These are phyloP conservation scores for Aleiodes sp. DNA, from an alignment of 1,140 invertebrate species.

Conservation along the genomic window DNA sequence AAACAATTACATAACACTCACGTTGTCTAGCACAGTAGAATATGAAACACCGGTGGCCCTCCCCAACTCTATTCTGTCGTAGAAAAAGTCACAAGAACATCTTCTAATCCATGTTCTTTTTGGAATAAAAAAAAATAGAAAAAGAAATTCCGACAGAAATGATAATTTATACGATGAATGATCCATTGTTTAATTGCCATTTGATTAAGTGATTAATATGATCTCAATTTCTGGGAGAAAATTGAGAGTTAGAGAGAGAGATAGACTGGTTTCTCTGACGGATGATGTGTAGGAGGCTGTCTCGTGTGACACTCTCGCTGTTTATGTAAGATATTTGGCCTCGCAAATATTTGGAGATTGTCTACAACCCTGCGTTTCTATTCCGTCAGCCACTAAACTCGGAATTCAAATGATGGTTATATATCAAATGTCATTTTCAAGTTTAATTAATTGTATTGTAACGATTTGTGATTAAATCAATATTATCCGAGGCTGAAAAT, in stretches of 20 bases:
- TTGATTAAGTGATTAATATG: slow-evolving; percentile 24
- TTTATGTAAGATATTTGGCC: slow-evolving; percentile 67
- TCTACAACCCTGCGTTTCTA: slow-evolving; percentile 56
- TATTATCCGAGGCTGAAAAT: no score
- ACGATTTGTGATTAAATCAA: background rate
- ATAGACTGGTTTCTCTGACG: slow-evolving; percentile 26
- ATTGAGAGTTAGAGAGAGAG: background rate
- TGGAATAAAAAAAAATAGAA: no score
- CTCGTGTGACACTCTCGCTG: slow-evolving; percentile 58
- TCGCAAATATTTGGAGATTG: slow-evolving; percentile 67
- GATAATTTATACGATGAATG: background rate
- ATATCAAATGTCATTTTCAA: slow-evolving; percentile 55
- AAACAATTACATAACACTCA: slow-evolving; percentile 55
- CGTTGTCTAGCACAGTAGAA: slow-evolving; percentile 28
- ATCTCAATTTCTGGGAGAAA: slow-evolving; percentile 20
- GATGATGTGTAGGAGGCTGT: slow-evolving; percentile 31
- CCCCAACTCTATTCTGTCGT: no score
- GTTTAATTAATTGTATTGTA: slow-evolving; percentile 51
- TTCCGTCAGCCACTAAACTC: background rate
- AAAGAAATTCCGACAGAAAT: no score
- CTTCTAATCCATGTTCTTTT: no score
- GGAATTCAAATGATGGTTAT: slow-evolving; percentile 41
- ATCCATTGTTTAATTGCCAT: background rate
- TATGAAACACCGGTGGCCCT: no score
- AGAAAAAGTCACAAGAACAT: no score